Conservation (phyloP, 2,888 invertebrate genomes). For the Amphimallon solstitiale region DNA sequence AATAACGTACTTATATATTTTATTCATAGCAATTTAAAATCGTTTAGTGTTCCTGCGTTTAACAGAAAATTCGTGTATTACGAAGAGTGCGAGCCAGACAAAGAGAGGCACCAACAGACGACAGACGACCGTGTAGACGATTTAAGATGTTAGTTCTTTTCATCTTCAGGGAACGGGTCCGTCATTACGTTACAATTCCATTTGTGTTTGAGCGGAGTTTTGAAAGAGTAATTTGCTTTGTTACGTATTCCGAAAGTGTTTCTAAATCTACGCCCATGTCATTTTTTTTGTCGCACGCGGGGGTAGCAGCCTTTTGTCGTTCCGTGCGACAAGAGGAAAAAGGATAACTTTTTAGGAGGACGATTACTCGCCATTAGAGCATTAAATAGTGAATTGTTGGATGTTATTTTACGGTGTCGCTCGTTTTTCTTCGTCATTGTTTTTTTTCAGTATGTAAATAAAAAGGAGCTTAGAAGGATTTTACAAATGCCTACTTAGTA, state of each 20-base stretch:
- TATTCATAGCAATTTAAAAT: conserved; percentile 47
- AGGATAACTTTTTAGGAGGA: not conserved
- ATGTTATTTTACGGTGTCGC: conserved; percentile 20
- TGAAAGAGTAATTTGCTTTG: conserved; percentile 54
- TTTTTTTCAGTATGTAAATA: too few relatives aligned
- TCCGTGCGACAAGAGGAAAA: not conserved
- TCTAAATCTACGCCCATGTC: conserved; percentile 51
- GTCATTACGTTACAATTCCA: conserved; percentile 50
- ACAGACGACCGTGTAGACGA: conserved; percentile 23
- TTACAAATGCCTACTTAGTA: too few relatives aligned
- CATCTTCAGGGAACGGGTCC: conserved; percentile 44
- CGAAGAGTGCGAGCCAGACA: conserved; percentile 5
- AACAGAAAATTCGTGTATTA: conserved; percentile 34
- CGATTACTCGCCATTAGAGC: conserved; percentile 24
- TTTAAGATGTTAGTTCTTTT: conserved; percentile 45
- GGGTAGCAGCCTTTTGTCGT: conserved; percentile 34
- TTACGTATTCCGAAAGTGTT: conserved; percentile 53
- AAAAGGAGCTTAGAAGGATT: too few relatives aligned
- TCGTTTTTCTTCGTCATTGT: too few relatives aligned
- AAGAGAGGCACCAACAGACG: conserved; percentile 4
- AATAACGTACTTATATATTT: conserved; percentile 39
- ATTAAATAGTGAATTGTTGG: conserved; percentile 18
- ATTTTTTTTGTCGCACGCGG: conserved; percentile 46
- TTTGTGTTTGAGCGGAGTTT: conserved; percentile 45
- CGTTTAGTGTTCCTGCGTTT: conserved; percentile 45